Evolutionary conservation across 1,140 invertebrate genomes (phyloP), one percentile per base, ranked within the genome.

Genomic region (Epicauta chinensis): DNA sequence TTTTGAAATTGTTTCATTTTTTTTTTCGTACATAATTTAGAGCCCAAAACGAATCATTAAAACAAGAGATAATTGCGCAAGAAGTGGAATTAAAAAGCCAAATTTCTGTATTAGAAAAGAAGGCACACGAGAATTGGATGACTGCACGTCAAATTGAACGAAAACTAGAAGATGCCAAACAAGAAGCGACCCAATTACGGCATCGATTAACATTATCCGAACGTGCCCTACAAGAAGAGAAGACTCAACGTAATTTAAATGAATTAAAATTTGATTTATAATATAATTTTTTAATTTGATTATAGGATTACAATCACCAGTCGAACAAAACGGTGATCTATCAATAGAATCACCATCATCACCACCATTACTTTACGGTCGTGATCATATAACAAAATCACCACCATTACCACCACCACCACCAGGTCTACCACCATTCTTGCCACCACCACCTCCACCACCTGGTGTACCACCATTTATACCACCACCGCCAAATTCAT

Each of bases 101-200:
- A 58, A 80, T 89, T 57, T 78, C 84, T 35, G 74, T 79, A 47
- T 71, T 87, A 34, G 87, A 91, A 69, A 83, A 84, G 52, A 84
- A 86, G 53, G 79, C 83, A 12, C 87, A 90, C 63, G 81, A 85
- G 59, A 84, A 86, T 63, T 91, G 87, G 87, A 74, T 90, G 13
- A 74, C 80, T 39, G 81, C 84, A 6, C 75, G 87, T 41, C 83
- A 87, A 63, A 81, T 82, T 23, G 83, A 87, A 64, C 75, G 87
- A 16, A 83, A 82, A 55, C 76, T 87, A 17, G 87, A 89, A 67
- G 89, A 90, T 65, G 76, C 81, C 3, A 79, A 82, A 61, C 79
- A 81, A 35, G 87, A 89, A 70, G 81, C 86, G 1, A 77, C 83
- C 15, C 80, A 84, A 53, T 71, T 89, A 53, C 75, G 87, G 38